Evolutionary conservation across 2,888 invertebrate genomes (phyloP), one percentile per base, ranked within the genome.

Genomic region (Apamea monoglypha): DNA sequence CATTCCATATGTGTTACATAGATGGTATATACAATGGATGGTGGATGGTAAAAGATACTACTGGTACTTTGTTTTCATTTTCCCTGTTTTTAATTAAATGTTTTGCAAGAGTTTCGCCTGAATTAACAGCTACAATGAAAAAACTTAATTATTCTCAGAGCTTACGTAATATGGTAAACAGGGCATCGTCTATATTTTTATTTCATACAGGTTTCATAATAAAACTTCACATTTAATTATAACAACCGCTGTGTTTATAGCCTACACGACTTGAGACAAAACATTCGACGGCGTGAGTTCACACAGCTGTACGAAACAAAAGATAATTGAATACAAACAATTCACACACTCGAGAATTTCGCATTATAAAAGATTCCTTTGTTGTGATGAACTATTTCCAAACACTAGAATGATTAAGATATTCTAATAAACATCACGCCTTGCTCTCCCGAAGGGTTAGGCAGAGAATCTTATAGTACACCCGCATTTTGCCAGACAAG

Each of bases 361-460:
- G 82, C 82, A 85, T 84, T 83, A 84, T 87, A 79, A 82, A 82
- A 79, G 73, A 86, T 81, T 83, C 77, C 76, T 86, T 87, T 89
- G 84, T 87, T 81, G 77, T 81, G 77, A 83, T 80, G 71, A 78
- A 85, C 79, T 85, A 68, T 78, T 83, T 84, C 72, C 66, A 82
- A 85, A 82, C 75, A 73, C 76, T 61, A 74, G 64, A 78, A 66
- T 66, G 61, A 69, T 80, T 59, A 80, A 67, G 61, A 78, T 10
- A 80, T 80, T 63, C 61, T 80, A 69, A 12, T 64, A 25, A 64
- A 21, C 64, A 21, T 64, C 21, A 61, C 29, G 29, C 14, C 29
- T 29, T 29, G 29, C 16, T 61, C 61, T 29, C 16, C 16, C 29
- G 7, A 61, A 7, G 6, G 61, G 61, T 29, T 29, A 32, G 61